Base-by-base conservation (phyloP, 2,113 vertebrate genomes). In the Amphiprion ocellaris region DNA sequence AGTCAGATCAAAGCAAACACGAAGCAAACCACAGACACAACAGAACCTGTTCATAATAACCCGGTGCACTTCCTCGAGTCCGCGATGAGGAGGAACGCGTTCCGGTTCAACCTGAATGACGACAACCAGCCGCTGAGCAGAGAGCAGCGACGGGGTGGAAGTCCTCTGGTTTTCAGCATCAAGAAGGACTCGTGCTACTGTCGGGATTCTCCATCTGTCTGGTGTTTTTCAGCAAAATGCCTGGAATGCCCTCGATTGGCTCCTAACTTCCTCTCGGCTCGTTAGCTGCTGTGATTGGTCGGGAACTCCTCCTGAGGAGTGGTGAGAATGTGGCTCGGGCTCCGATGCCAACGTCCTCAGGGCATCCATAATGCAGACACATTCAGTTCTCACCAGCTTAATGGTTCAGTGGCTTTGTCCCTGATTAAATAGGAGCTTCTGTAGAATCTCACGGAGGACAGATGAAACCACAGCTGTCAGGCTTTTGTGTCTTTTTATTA, bases 81-180 rank as follows among this genome's bases (percentile, higher is more conserved):
- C 17, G 4, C 52, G 77, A 69, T 52, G 68, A 64, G 33, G 53
- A 72, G 52, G 63, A 74, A 56, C 30, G 8, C 30, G 65, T 77
- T 91, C 78, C 50, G 58, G 79, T 73, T 60, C 21, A 58, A 86
- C 87, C 77, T 78, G 87, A 85, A 81, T 50, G 64, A 81, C 88
- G 33, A 79, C 47, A 54, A 74, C 75, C 55, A 66, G 0, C 41
- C 39, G 54, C 50, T 37, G 46, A 69, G 58, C 49, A 62, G 49
- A 44, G 37, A 58, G 88, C 52, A 61, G 69, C 60, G 9, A 23
- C 26, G 59, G 10, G 33, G 6, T 49, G 68, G 62, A 70, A 61
- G 62, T 24, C 37, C 64, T 83, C 56, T 87, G 79, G 87, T 74
- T 63, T 33, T n/a, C 30, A 55, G 44, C 28, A 63, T 62, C 47